Conservation (phyloP, 2,888 invertebrate genomes). For the Keiferia lycopersicella region DNA sequence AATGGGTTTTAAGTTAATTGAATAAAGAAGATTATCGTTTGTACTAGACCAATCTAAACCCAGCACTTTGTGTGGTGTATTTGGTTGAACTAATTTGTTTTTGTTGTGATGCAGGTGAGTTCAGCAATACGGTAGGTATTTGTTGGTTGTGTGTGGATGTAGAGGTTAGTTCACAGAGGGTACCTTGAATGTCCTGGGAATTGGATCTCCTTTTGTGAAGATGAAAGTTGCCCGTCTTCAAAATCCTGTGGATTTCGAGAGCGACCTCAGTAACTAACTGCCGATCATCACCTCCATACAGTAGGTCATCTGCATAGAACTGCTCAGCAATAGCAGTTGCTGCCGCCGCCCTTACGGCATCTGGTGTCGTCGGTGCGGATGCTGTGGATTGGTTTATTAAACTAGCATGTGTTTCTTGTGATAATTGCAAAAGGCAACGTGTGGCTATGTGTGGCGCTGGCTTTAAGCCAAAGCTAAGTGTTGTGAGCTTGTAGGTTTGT, state of each 20-base stretch:
- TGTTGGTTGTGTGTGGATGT: conserved; percentile 11
- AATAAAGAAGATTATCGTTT: not conserved
- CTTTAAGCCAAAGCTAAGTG: conserved; percentile 10
- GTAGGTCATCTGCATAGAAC: not conserved
- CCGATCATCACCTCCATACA: not conserved
- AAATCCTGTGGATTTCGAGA: conserved; percentile 12
- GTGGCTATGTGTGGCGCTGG: conserved; percentile 12
- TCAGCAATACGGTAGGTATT: not conserved
- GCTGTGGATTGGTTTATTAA: no score
- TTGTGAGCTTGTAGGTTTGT: conserved; percentile 14
- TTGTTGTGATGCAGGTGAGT: not conserved
- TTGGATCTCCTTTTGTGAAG: conserved; percentile 26
- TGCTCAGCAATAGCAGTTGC: not conserved
- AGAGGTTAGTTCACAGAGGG: not conserved
- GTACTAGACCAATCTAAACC: not conserved
- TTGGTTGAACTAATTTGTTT: not conserved
- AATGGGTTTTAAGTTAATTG: not conserved
- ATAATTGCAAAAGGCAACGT: conserved; percentile 3
- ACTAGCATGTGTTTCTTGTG: not conserved
- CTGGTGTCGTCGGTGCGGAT: not conserved
- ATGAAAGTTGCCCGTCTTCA: conserved; percentile 10
- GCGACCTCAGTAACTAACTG: not conserved
- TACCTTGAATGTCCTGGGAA: conserved; percentile 11
- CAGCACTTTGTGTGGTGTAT: not conserved
- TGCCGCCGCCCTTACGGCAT: no score